phyloP scores from a whole-genome alignment of 2,888 invertebrate species.

The Zelleria hepariella region DNA sequence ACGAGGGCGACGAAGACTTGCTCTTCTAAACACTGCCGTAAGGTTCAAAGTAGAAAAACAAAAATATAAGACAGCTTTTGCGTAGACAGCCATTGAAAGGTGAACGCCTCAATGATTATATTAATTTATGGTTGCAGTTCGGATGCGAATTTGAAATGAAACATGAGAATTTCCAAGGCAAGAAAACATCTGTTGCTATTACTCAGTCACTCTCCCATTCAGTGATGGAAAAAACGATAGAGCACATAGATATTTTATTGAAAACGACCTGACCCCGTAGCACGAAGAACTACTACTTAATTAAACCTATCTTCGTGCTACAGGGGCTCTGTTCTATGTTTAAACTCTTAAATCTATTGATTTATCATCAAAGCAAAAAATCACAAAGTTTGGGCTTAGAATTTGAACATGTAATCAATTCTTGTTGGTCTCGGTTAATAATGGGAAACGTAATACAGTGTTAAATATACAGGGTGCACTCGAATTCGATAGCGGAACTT shows the following conservation, averaged over 20 bases:
- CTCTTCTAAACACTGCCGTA: constrained; percentile 76
- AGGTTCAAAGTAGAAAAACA: not conserved
- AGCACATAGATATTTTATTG: no score
- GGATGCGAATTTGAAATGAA: not conserved
- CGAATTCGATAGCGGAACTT: no score
- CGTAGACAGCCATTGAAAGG: not conserved
- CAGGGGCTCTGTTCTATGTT: no score
- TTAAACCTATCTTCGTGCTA: no score
- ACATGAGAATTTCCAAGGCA: not conserved
- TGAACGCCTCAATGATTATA: not conserved
- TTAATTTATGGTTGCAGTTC: not conserved
- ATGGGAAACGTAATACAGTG: constrained; percentile 16
- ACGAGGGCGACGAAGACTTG: constrained; percentile 92
- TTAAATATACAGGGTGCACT: no score
- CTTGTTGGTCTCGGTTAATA: not conserved
- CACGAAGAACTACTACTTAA: no score
- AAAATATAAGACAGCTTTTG: not conserved
- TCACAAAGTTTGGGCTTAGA: no score
- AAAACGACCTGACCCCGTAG: no score
- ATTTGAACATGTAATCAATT: not conserved
- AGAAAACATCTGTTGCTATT: not conserved
- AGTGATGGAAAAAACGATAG: no score
- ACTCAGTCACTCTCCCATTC: no score
- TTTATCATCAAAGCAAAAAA: no score
- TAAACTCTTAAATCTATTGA: no score